These are phyloP conservation scores for Drosophila pseudoobscura DNA, from an alignment of 1,140 invertebrate species.

Conservation along the genomic window DNA sequence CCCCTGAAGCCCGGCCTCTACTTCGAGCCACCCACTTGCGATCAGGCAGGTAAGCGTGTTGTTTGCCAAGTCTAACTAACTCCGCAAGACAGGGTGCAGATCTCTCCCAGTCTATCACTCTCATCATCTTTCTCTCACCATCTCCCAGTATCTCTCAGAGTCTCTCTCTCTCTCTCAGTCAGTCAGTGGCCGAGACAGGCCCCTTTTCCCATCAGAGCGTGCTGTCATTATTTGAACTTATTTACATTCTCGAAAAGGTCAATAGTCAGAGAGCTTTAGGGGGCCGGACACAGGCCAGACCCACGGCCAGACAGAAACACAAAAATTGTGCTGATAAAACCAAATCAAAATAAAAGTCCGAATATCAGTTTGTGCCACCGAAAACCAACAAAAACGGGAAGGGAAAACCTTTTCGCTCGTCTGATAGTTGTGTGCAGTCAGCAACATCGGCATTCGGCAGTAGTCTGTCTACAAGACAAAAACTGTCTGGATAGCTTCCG, in stretches of 20 bases:
- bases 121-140: slow-evolving; percentile 13
- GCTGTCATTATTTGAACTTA: slow-evolving; percentile 21
- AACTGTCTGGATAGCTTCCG: slow-evolving; percentile 5
- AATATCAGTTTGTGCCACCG: neutral
- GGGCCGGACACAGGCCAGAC: slow-evolving; percentile 55
- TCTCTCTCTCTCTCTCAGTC: slow-evolving; percentile 1
- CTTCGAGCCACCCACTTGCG: slow-evolving; percentile 78
- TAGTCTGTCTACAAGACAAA: neutral
- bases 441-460: too few species aligned
- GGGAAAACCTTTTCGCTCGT: slow-evolving; percentile 30
- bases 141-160: slow-evolving; percentile 8
- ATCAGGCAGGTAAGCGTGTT: slow-evolving; percentile 83
- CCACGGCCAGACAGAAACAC: slow-evolving; percentile 8
- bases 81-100: slow-evolving; percentile 16
- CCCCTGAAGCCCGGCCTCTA: slow-evolving; percentile 72
- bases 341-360: neutral
- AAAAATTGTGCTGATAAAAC: slow-evolving; percentile 32
- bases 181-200: slow-evolving; percentile 20
- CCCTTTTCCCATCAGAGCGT: slow-evolving; percentile 23
- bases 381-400: slow-evolving; percentile 5
- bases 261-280: slow-evolving; percentile 44
- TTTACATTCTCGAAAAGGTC: slow-evolving; percentile 54
- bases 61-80: slow-evolving; percentile 80
- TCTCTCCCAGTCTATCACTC: slow-evolving; percentile 19
- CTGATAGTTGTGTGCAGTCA: slow-evolving; percentile 5